Conservation (phyloP, 2,888 invertebrate genomes). For the Cantharis flavilabris region DNA sequence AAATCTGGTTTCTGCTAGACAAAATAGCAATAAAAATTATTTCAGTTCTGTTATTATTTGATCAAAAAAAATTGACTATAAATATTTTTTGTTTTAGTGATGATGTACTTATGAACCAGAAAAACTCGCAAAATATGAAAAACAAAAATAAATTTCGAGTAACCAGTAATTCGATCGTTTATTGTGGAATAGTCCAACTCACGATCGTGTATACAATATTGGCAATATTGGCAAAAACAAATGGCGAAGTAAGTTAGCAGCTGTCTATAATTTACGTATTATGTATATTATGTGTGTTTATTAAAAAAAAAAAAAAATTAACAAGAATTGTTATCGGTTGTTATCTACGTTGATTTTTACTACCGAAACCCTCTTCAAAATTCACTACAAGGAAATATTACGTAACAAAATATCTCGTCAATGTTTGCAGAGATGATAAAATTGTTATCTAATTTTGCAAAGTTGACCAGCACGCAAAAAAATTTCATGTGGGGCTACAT, state of each 20-base stretch:
- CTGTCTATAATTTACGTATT: too few relatives aligned
- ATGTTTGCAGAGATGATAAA: neutral
- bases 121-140: neutral
- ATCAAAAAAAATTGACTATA: neutral
- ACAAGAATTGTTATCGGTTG: neutral
- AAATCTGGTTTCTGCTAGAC: too few relatives aligned
- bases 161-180: neutral
- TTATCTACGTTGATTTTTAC: neutral
- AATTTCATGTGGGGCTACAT: neutral
- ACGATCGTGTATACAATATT: neutral
- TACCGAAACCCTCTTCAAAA: neutral
- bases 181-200: neutral
- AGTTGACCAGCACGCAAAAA: neutral
- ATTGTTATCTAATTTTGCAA: neutral
- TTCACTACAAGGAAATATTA: neutral
- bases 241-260: neutral
- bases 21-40: too few relatives aligned
- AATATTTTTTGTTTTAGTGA: neutral
- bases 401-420: neutral
- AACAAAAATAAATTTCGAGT: neutral
- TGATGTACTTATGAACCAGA: neutral
- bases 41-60: too few relatives aligned
- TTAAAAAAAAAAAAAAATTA: neutral
- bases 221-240: neutral
- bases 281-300: neutral